phyloP scores from a whole-genome alignment of 2,797 vertebrate species.

The Sebastes itinus region DNA sequence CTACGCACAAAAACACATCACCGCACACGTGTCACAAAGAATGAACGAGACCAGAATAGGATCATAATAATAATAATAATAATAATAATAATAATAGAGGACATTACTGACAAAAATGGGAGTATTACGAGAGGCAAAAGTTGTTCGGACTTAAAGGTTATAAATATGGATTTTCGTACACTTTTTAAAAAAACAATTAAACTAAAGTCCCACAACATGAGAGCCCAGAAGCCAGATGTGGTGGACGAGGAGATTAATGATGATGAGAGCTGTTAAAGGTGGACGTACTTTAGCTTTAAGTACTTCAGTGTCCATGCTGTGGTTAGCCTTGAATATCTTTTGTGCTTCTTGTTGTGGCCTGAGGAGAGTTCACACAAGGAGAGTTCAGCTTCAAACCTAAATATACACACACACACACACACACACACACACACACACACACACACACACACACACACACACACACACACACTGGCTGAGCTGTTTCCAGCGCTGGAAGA shows the following conservation, averaged over 20 bases:
- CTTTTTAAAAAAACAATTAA: background rate
- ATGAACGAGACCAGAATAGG: background rate
- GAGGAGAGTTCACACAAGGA: conserved; percentile 3
- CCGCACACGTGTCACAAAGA: background rate
- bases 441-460: background rate
- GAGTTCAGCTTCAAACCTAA: background rate
- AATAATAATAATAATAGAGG: background rate
- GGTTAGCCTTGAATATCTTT: conserved; percentile 93
- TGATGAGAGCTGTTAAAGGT: background rate
- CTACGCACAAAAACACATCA: conserved; percentile 58
- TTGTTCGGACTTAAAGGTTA: background rate
- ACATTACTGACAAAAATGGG: background rate
- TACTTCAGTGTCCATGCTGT: conserved; percentile 92
- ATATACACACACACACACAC: background rate
- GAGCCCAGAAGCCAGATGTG: no score
- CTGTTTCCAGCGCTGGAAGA: conserved; percentile 96
- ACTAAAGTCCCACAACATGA: background rate
- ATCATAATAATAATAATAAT: no score
- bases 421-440: conserved; percentile 72
- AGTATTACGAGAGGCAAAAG: background rate
- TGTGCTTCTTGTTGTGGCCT: conserved; percentile 94
- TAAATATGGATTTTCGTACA: background rate
- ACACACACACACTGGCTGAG: conserved; percentile 86
- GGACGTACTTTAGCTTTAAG: conserved; percentile 90
- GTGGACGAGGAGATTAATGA: no score